phyloP scores from a whole-genome alignment of 1,140 invertebrate genomes.

The Caenorhabditis inopinata region DNA sequence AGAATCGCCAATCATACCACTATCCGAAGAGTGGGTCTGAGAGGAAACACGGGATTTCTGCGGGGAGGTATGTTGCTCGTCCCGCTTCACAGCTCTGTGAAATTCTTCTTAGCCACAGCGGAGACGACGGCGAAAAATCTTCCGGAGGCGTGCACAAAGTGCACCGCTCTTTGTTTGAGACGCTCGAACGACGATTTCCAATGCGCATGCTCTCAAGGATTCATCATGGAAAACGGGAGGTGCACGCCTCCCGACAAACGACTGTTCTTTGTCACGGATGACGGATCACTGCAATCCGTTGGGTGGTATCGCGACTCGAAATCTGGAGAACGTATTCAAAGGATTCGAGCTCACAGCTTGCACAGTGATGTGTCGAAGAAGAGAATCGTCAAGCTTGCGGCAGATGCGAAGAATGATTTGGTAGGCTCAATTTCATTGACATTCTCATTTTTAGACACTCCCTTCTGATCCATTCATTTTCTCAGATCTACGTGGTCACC shows the following conservation, averaged over 20 bases:
- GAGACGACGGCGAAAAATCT: neutral
- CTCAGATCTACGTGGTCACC: slow-evolving; percentile 2
- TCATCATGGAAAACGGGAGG: neutral
- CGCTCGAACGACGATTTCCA: neutral
- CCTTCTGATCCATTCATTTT: neutral
- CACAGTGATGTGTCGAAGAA: neutral
- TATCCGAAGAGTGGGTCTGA: neutral
- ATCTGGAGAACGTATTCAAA: neutral
- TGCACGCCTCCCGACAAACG: neutral
- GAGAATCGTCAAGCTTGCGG: neutral
- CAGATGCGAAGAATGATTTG: neutral
- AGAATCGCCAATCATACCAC: slow-evolving; percentile 9
- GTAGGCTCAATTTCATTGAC: neutral
- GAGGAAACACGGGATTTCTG: neutral
- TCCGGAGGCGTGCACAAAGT: neutral
- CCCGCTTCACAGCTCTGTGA: slow-evolving; percentile 3
- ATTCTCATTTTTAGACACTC: neutral
- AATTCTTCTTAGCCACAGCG: neutral
- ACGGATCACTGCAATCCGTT: neutral
- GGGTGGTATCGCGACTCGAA: neutral
- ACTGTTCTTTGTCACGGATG: neutral
- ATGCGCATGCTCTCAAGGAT: neutral
- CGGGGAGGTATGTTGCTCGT: neutral
- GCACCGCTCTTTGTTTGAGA: neutral
- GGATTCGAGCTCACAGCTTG: neutral